Base-by-base conservation (phyloP, 1,140 invertebrate genomes). In the Microvelia longipes region DNA sequence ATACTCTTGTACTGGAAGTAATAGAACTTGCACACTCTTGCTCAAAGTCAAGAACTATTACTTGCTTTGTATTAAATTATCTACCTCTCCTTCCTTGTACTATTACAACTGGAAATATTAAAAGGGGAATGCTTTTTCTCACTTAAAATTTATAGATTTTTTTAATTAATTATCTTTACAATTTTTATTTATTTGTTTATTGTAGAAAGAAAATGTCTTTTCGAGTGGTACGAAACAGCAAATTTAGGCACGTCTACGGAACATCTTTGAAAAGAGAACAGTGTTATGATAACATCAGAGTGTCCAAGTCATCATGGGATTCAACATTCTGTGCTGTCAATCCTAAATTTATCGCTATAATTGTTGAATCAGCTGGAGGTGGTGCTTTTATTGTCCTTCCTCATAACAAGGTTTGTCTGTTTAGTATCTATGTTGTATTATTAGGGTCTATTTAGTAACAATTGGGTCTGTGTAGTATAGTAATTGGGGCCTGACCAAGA, bases 171-270 rank as follows among this genome's bases (percentile, higher is more conserved):
- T 50, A 11, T 50, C 19, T 50, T 50, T 50, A 50, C 35, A 50
- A 11, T 50, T 19, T 50, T 50, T 50, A 11, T 50, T 50, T 50
- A 5, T 50, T 5, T 50, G n/a, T n/a, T n/a, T 50, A 50, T 50
- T 50, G 5, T 19, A 50, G 35, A 50, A 50, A 19, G 5, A 19
- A 5, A 5, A 95, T 96, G 93, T 95, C 93, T 82, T 94, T 95
- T 85, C 91, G 93, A 79, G 93, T 95, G 77, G 94, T 97, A 72
- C 88, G 94, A 81, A 91, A 89, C 83, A 94, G 92, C 80, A 98
- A 98, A 83, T 98, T 98, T 84, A 92, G 96, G 78, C 96, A 99
- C 85, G 95, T 99, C 75, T 99, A 96, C 83, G 98, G 96, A 74
- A 92, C 96, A 77, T 87, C 93, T 68, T 81, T 96, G 72, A 99